Conservation (phyloP, 2,113 vertebrate species). For the Hymenochirus boettgeri region DNA sequence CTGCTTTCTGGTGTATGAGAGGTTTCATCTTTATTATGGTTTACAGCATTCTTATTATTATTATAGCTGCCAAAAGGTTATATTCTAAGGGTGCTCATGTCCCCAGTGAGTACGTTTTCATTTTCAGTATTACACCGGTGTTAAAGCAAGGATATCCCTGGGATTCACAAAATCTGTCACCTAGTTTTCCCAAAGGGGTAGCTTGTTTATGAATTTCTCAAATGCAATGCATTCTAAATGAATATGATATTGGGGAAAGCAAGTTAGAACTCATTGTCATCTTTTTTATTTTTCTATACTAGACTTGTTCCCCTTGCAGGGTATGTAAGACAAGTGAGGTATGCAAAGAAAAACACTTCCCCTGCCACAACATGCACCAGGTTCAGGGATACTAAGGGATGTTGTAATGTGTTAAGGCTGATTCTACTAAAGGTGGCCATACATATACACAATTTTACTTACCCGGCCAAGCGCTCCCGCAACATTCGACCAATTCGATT, state of each 20-base stretch:
- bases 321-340: too few relatives aligned
- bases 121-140: constrained; percentile 4
- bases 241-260: neutral
- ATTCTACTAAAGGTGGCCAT: too few relatives aligned
- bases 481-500: too few relatives aligned
- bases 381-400: too few relatives aligned
- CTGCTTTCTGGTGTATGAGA: neutral
- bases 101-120: neutral
- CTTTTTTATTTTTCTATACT: neutral
- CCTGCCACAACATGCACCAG: too few relatives aligned
- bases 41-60: neutral
- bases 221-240: neutral
- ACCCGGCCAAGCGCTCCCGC: too few relatives aligned
- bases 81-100: neutral
- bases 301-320: too few relatives aligned
- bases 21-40: neutral
- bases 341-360: too few relatives aligned
- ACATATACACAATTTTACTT: too few relatives aligned
- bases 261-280: neutral
- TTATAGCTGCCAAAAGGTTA: neutral
- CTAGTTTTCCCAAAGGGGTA: neutral
- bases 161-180: neutral
- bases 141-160: neutral
- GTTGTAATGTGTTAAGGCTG: too few relatives aligned
- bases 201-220: neutral